These are phyloP conservation scores for Mythimna vitellina DNA, from an alignment of 2,888 invertebrate genomes.

Conservation along the genomic window DNA sequence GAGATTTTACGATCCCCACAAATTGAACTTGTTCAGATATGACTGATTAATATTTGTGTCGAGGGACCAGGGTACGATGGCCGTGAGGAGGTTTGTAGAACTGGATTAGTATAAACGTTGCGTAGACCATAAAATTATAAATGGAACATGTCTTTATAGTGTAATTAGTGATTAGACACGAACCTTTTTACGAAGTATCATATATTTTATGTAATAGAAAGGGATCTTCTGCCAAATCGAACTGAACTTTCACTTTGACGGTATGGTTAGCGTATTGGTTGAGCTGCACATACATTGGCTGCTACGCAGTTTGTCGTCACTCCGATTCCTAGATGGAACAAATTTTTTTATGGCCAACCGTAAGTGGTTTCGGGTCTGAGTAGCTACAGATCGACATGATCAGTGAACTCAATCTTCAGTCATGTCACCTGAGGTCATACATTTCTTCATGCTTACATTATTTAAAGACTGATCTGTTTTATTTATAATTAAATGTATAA, in stretches of 20 bases:
- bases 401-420: neutral
- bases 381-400: neutral
- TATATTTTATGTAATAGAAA: neutral
- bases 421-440: too few species aligned
- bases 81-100: slow-evolving; percentile 15
- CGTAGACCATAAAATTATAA: neutral
- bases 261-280: too few species aligned
- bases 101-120: slow-evolving; percentile 16
- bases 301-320: too few species aligned
- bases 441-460: too few species aligned
- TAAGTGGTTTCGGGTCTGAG: too few species aligned
- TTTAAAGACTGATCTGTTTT: too few species aligned
- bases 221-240: neutral
- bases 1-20: slow-evolving; percentile 67
- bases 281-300: too few species aligned
- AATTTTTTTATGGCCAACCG: too few species aligned
- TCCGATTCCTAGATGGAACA: too few species aligned
- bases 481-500: too few species aligned
- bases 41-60: slow-evolving; percentile 71
- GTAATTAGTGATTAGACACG: neutral
- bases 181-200: neutral
- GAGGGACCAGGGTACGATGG: slow-evolving; percentile 53
- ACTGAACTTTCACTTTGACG: neutral
- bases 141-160: neutral
- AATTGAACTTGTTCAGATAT: slow-evolving; percentile 67